Evolutionary conservation across 37 sponge, comb jelly and placozoan genomes (phyloP), one percentile per base, ranked within the genome.

Genomic region (Mnemiopsis leidyi): DNA sequence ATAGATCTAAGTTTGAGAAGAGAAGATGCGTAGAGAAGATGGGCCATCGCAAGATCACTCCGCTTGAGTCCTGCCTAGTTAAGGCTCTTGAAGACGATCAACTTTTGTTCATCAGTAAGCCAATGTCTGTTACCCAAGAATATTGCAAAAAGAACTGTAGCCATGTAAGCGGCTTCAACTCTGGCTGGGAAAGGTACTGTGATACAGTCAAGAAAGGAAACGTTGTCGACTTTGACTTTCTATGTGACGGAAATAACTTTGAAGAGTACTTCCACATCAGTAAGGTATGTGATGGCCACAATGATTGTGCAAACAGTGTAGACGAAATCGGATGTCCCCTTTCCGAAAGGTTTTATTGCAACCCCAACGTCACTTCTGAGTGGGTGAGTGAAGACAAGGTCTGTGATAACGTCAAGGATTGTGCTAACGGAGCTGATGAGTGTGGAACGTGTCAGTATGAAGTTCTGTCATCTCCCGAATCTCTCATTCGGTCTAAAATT

Each of bases 261-360:
- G 3, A 7, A 7, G 23, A 34, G 1, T 30, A 30, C 32, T 30
- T 35, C 7, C 38, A 82, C 30, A 34, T 35, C 30, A 35, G 31
- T 37, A 20, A 3, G 7, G 7, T 82, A 23, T 82, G 82, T 35
- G 82, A 82, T 82, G 82, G 38, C 2, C 21, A 33, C 5, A 35
- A 9, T 5, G 82, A 82, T 35, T 82, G 82, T 23, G 1, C 2
- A 3, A 34, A 82, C 32, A 7, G 36, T 23, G 38, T 7, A 13
- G 82, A 82, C 82, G 82, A 82, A 37, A 36, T 35, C 21, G 36
- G 38, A 36, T 82, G 82, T 35, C 82, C 82, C 2, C n/a, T n/a
- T n/a, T n/a, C n/a, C n/a, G 82, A 23, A 34, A 13, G 82, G 38
- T 82, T 82, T 30, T 82, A 82, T 30, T 82, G 82, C 38, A 34